Evolutionary conservation across 2,113 vertebrate species (phyloP).

Genomic region (Genyomyrus donnyi): DNA sequence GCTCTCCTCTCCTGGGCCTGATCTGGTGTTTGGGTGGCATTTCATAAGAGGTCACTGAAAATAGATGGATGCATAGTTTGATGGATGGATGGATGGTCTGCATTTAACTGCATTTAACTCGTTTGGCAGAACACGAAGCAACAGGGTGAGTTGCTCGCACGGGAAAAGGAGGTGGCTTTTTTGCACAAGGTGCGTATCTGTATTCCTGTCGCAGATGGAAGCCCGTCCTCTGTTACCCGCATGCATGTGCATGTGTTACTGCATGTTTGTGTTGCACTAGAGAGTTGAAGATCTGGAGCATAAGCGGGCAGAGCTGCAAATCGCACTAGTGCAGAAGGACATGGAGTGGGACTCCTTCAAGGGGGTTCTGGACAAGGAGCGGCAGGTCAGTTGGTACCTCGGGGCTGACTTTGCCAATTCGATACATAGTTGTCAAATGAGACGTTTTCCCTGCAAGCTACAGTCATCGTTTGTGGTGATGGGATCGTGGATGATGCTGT

Average conservation of each 20-base stretch:
- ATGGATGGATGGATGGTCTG: background rate
- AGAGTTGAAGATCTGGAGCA: constrained; percentile 39
- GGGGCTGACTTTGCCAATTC: background rate
- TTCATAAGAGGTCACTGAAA: background rate
- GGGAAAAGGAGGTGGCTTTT: constrained; percentile 42
- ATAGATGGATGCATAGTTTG: background rate
- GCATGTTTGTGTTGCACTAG: constrained; percentile 34
- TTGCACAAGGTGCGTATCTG: constrained; percentile 53
- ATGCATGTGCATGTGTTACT: constrained; percentile 2
- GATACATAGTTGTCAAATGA: background rate
- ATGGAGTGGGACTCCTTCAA: constrained; percentile 27
- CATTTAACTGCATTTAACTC: background rate
- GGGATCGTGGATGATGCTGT: background rate
- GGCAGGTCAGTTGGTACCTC: constrained; percentile 38
- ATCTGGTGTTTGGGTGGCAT: background rate
- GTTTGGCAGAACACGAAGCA: constrained; percentile 36
- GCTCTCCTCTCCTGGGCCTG: background rate
- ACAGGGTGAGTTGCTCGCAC: constrained; percentile 33
- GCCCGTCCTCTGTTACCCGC: background rate
- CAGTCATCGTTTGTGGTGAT: background rate
- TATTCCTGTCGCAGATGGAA: background rate
- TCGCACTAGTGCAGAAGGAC: constrained; percentile 15
- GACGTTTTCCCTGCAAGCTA: background rate
- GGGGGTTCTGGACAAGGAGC: constrained; percentile 35
- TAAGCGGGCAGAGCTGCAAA: constrained; percentile 30